A percentile compares a stretch with the other conserved stretches of the same genome.
Conservation (phyloP, 2,113 vertebrate genomes). For the Theristicus caerulescens region DNA sequence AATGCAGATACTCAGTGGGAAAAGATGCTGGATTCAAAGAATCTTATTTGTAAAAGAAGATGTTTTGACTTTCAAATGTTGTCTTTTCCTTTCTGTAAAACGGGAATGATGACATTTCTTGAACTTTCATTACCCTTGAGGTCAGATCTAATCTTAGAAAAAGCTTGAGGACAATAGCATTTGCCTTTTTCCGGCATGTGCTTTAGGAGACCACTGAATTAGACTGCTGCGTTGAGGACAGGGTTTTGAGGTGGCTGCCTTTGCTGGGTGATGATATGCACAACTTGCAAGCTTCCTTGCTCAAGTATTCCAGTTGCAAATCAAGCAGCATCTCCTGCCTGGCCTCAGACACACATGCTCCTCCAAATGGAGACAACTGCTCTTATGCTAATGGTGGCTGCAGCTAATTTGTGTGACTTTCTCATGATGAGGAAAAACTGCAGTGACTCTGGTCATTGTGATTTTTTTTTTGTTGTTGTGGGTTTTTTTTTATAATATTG, state of each 20-base stretch:
- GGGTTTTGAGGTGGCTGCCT: not conserved
- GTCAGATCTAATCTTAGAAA: constrained; percentile 10
- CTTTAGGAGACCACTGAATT: not conserved
- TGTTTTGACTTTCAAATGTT: not conserved
- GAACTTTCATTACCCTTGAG: not conserved
- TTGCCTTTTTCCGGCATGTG: fast-evolving
- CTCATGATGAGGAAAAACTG: not conserved
- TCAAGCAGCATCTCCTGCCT: not conserved
- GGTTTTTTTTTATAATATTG: not conserved
- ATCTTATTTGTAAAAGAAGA: not conserved
- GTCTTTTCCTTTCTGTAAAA: not conserved
- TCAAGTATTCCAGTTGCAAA: not conserved
- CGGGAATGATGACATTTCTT: not conserved
- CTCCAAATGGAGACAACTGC: not conserved
- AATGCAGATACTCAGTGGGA: not conserved
- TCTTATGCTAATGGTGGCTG: not conserved
- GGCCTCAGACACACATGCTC: not conserved
- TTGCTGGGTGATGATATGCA: not conserved
- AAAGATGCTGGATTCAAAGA: not conserved
- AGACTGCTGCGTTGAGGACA: not conserved
- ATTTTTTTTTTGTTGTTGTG: not conserved
- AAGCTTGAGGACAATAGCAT: not conserved
- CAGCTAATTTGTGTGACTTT: not conserved
- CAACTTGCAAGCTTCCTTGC: not conserved
- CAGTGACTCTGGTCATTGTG: not conserved